Evolutionary conservation across 2,113 vertebrate species (phyloP).

Genomic region (Felis catus): F.catus_Fca126_mat1.0 CM031414.1:14789501-14790000

Average conservation of each 20-base stretch:
- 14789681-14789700: rapidly evolving
- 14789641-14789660: background rate
- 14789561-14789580: background rate
- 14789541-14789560: background rate
- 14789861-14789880: background rate
- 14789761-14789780: background rate
- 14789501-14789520: background rate
- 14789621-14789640: background rate
- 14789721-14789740: background rate
- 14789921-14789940: background rate
- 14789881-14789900: background rate
- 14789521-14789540: background rate
- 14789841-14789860: background rate
- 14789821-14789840: background rate
- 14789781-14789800: background rate
- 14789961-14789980: background rate
- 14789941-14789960: rapidly evolving
- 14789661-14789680: background rate
- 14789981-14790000: background rate
- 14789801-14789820: background rate
- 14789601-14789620: background rate
- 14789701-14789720: no score
- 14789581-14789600: background rate
- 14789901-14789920: background rate
- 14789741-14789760: constrained; percentile 25